Evolutionary conservation across 2,797 vertebrate genomes (phyloP).

Genomic region (Eulemur rubriventer): DNA sequence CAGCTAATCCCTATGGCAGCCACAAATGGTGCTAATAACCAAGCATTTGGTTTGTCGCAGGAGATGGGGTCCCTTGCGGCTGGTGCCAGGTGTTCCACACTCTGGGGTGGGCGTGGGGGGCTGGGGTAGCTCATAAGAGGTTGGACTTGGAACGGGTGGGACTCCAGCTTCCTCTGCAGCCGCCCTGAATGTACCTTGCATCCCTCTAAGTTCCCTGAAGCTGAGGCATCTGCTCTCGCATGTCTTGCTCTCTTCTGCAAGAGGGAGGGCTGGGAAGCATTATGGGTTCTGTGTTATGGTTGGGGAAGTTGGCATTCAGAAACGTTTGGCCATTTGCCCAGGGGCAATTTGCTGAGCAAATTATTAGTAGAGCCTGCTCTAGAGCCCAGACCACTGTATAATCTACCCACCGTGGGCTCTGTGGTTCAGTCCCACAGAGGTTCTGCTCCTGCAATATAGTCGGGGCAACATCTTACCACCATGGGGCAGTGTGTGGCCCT

Average conservation of each 20-base stretch:
- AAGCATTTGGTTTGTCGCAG: neutral
- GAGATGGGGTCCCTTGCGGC: neutral
- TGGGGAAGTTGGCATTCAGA: neutral
- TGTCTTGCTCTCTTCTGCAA: neutral
- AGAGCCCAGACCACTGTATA: neutral
- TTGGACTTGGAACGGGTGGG: rapidly evolving
- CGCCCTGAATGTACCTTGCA: neutral
- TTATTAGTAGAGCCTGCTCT: neutral
- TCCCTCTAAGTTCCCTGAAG: neutral
- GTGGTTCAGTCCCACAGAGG: neutral
- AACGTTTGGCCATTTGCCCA: neutral
- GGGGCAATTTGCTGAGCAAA: neutral
- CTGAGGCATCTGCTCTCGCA: neutral
- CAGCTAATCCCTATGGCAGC: neutral
- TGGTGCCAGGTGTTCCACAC: neutral
- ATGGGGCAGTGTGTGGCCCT: rapidly evolving
- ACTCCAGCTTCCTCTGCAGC: no score
- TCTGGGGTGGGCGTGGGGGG: neutral
- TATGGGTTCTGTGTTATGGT: neutral
- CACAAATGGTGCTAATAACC: neutral
- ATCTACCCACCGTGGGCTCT: neutral
- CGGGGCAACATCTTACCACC: no score
- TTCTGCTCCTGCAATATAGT: neutral
- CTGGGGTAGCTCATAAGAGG: neutral
- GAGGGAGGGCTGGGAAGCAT: neutral